Evolutionary conservation across 2,888 invertebrate species (phyloP), one percentile per base, ranked within the genome.

Genomic region (Escarpia spicata): DNA sequence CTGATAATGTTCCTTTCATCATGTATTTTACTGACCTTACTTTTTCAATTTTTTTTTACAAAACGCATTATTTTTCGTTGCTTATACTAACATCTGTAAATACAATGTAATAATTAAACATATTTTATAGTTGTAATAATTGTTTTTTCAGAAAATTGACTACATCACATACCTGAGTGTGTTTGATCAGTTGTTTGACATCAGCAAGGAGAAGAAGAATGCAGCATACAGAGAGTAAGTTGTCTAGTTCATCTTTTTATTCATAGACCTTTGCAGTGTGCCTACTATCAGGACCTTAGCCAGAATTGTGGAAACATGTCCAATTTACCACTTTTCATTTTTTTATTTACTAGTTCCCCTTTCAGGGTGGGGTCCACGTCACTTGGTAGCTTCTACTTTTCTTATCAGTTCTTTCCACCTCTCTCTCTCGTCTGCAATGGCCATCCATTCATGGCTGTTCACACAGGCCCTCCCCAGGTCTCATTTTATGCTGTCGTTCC

Each of bases 101-200:
- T 37, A 37, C 37, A 37, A 9, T 52, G 52, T 52, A 75, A 75
- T 75, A 75, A 26, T 75, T 75, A 75, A 75, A 75, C 75, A 75
- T 75, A n/a, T 75, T 26, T 75, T 91, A 19, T 90, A 9, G n/a
- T 93, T 91, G 31, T 90, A 37, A 75, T 60, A 37, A 52, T 93
- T 43, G 44, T 93, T 93, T 91, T 94, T 93, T 97, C 95, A 96
- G 96, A 96, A 96, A 95, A 95, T 99, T 60, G 99, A 99, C 97
- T 99, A 99, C 96, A 98, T 99, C 92, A 98, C 98, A 0, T 99
- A 99, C 96, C 97, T 99, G 93, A 98, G 98, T 94, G 98, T 98
- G 93, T 99, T 99, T 96, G 99, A 99, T 96, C 98, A 98, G 96
- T 97, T 99, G 31, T 99, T 98, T 96, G 99, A 99, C 95, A 98